A percentile compares a stretch with the other conserved stretches of the same genome.
These are phyloP conservation scores for Ctenodactylus gundi DNA, from an alignment of 2,113 vertebrate species.

Conservation along the genomic window DNA sequence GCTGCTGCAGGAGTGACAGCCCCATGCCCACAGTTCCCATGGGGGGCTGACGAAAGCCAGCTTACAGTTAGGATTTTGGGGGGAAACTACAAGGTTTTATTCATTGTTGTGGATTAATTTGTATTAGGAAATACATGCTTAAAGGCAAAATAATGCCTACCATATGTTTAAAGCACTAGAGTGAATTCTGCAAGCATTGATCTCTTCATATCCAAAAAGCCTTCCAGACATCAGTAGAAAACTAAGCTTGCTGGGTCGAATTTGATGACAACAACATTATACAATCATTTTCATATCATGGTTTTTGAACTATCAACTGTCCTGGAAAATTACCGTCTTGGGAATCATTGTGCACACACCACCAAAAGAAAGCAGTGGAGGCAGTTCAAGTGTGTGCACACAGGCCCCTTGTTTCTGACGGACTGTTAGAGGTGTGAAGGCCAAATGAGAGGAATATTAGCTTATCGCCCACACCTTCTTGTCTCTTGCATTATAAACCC, in stretches of 20 bases:
- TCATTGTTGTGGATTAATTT: neutral
- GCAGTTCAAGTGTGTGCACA: neutral
- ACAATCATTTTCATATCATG: neutral
- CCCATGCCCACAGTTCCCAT: rapidly evolving
- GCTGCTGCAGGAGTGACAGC: rapidly evolving
- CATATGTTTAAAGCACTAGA: constrained; percentile 2
- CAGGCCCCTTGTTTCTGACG: constrained; percentile 45
- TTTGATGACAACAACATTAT: constrained; percentile 62
- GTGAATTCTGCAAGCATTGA: neutral
- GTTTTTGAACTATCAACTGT: constrained; percentile 58
- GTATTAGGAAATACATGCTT: constrained; percentile 6
- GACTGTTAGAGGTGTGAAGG: constrained; percentile 62
- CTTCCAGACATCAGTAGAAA: neutral
- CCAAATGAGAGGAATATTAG: constrained; percentile 70
- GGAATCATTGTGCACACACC: constrained; percentile 14
- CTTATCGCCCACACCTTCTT: constrained; percentile 3
- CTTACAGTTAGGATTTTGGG: neutral
- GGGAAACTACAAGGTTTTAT: neutral
- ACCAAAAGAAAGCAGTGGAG: neutral
- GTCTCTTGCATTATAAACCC: constrained; percentile 85
- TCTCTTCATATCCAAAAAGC: neutral
- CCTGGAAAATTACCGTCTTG: neutral
- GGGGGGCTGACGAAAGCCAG: rapidly evolving
- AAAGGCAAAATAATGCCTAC: constrained; percentile 37
- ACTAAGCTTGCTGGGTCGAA: constrained; percentile 37